Percentiles rank a stretch among this genome's conserved stretches.
Conservation (phyloP, 2,113 vertebrate genomes). For the Progne subis region DNA sequence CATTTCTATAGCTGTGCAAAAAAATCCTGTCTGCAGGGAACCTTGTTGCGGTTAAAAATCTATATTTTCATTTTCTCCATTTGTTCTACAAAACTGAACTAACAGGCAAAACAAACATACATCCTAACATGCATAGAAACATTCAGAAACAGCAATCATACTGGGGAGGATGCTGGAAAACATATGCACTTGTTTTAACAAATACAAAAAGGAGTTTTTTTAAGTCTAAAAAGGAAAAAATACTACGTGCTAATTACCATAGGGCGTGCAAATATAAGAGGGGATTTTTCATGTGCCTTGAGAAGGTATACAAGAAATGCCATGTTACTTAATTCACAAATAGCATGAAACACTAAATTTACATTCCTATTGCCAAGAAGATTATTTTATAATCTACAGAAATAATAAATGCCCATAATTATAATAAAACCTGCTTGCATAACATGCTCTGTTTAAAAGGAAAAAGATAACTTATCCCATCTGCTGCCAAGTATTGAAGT, state of each 20-base stretch:
- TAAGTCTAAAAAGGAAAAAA: conserved; percentile 9
- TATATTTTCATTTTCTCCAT: conserved; percentile 32
- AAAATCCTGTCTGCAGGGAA: conserved; percentile 51
- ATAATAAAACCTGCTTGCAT: conserved; percentile 28
- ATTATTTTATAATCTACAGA: neutral
- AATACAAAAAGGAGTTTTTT: neutral
- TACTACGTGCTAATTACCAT: neutral
- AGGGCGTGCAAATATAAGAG: neutral
- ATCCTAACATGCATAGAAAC: neutral
- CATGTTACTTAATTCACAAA: neutral
- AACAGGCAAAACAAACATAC: conserved; percentile 28
- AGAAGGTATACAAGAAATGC: neutral
- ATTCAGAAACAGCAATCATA: neutral
- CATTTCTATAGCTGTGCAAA: conserved; percentile 6
- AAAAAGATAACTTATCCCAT: conserved; percentile 19
- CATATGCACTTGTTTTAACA: neutral
- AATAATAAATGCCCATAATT: conserved; percentile 19
- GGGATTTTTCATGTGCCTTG: neutral
- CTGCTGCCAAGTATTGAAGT: conserved; percentile 44
- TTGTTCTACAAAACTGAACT: conserved; percentile 46
- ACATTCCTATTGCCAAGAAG: neutral
- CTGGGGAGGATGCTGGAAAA: neutral
- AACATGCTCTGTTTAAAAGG: neutral
- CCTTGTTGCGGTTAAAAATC: conserved; percentile 50
- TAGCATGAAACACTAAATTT: neutral